Conservation (phyloP, 92 coral and sea anemone genomes). For the Zoanthus sociatus region DNA sequence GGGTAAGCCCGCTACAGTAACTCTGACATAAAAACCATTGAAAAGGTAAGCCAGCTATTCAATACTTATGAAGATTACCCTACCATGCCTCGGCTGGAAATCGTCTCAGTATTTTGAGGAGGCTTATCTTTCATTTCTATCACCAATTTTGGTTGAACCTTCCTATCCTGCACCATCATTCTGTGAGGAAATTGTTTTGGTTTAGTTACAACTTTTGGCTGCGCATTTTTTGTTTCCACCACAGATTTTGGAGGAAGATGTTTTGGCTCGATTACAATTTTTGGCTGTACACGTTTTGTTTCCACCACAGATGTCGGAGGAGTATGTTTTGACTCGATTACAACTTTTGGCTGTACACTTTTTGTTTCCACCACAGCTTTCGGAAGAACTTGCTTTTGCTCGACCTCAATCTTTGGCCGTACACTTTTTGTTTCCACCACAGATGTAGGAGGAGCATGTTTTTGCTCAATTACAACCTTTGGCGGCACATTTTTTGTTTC, state of each 20-base stretch:
- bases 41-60: too few species aligned
- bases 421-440: neutral
- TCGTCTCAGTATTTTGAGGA: neutral
- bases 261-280: slow-evolving; percentile 2
- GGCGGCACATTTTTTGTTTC: neutral
- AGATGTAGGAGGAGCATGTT: neutral
- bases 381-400: neutral
- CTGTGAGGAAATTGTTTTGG: neutral
- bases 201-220: neutral
- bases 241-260: neutral
- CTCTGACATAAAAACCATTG: too few species aligned
- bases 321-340: neutral
- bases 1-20: too few species aligned
- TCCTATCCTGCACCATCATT: neutral
- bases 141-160: neutral
- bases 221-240: neutral
- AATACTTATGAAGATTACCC: too few species aligned
- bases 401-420: neutral
- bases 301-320: neutral
- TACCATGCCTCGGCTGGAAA: neutral
- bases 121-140: slow-evolving; percentile 16
- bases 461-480: neutral
- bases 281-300: neutral
- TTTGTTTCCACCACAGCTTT: neutral
- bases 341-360: neutral